Evolutionary conservation across 2,888 invertebrate species (phyloP).

Genomic region (Synergus japonicus): DNA sequence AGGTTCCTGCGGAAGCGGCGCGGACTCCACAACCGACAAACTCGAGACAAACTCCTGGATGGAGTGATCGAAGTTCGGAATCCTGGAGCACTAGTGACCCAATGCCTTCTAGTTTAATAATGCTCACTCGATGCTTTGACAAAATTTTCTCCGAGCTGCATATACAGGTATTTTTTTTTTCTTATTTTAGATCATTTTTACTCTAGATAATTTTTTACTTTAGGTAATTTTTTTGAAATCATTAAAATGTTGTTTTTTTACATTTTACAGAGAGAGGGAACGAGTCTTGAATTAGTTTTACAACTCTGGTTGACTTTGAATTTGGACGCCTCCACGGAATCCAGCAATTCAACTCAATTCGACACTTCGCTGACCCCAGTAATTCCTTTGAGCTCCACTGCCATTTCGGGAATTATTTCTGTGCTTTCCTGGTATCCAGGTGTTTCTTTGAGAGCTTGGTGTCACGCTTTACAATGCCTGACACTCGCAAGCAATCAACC

Average conservation of each 20-base stretch:
- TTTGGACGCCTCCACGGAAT: conserved; percentile 80
- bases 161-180: conserved; percentile 74
- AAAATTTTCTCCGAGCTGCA: conserved; percentile 84
- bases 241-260: conserved; percentile 40
- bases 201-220: too few species aligned
- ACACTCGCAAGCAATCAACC: conserved; percentile 86
- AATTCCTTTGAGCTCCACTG: conserved; percentile 82
- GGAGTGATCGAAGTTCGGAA: conserved; percentile 67
- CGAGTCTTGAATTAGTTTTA: conserved; percentile 89
- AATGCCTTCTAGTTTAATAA: conserved; percentile 76
- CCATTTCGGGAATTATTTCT: conserved; percentile 83
- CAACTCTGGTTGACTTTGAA: conserved; percentile 93
- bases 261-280: conserved; percentile 81
- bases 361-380: conserved; percentile 81
- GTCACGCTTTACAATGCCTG: conserved; percentile 86
- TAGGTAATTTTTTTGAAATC: background rate
- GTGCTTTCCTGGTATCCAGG: conserved; percentile 83
- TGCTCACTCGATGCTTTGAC: conserved; percentile 85
- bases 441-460: conserved; percentile 88
- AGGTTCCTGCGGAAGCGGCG: conserved; percentile 49
- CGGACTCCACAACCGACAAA: conserved; percentile 47
- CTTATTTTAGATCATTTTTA: background rate
- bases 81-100: conserved; percentile 66
- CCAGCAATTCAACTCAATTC: conserved; percentile 77
- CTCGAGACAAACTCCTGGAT: conserved; percentile 57